Evolutionary conservation across 1,140 invertebrate genomes (phyloP), one percentile per base, ranked within the genome.

Genomic region (Spodoptera frugiperda): DNA sequence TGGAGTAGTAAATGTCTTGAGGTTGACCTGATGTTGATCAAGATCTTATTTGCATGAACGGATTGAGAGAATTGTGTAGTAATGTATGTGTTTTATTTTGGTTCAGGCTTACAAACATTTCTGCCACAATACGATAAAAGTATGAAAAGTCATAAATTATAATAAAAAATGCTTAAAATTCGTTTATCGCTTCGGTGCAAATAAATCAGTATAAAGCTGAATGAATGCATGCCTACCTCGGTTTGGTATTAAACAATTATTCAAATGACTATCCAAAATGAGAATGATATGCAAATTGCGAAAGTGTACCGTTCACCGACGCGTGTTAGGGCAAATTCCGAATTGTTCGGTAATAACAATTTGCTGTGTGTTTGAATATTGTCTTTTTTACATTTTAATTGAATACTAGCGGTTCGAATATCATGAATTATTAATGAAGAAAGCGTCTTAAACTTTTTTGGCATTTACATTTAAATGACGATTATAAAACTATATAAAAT

Each of bases 161-260:
- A 39, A 63, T 44, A 63, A 63, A 63, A 63, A 25, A 71, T 17
- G 21, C 17, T 59, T 48, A 33, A 73, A 73, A 61, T 30, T 49
- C 39, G 2, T 11, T 21, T n/a, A 44, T n/a, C 55, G 54, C 48
- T 49, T 57, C 33, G 71, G 10, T 9, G 9, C 21, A 49, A 61
- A 84, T 84, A 81, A 83, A 82, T 82, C 71, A 78, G 74, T 63
- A 75, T 80, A 77, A 80, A 76, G 74, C 67, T 70, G 53, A 73
- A 76, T 80, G 78, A 78, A 74, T 78, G 80, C 79, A 73, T 73
- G 48, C 76, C 74, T 76, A 70, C 77, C 81, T 80, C 78, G 80
- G 84, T 46, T 82, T 88, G 83, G 81, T 86, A 88, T 89, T 88
- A 88, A 87, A 86, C 85, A 89, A 89, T 89, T 88, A 89, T 88